These are phyloP conservation scores for Antheraea mylitta DNA, from an alignment of 1,140 invertebrate genomes.

Conservation along the genomic window DNA sequence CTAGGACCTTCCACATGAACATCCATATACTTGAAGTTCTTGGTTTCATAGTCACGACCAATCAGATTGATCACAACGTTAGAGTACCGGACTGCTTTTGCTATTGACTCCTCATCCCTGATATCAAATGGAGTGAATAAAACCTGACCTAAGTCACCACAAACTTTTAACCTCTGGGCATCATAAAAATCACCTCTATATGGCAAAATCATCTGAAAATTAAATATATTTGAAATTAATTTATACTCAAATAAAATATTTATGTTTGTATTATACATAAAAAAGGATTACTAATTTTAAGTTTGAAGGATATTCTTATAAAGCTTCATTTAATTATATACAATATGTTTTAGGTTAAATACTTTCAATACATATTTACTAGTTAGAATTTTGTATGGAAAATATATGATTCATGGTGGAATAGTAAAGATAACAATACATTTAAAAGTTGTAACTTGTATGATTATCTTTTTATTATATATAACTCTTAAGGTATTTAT, in stretches of 20 bases:
- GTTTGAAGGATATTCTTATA: too few relatives aligned
- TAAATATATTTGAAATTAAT: background rate
- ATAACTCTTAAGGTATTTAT: background rate
- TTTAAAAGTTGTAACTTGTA: too few relatives aligned
- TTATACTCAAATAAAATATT: too few relatives aligned
- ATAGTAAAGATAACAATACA: too few relatives aligned
- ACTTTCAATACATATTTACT: too few relatives aligned
- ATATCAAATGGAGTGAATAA: conserved; percentile 93
- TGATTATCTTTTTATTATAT: conserved; percentile 6
- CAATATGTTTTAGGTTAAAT: too few relatives aligned
- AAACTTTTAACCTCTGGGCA: conserved; percentile 87
- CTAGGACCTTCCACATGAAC: conserved; percentile 88
- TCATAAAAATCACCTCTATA: conserved; percentile 94
- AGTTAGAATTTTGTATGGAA: background rate
- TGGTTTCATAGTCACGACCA: conserved; percentile 95
- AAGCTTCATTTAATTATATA: too few relatives aligned
- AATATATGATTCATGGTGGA: background rate
- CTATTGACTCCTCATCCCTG: conserved; percentile 92
- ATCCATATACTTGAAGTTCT: conserved; percentile 91
- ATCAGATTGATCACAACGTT: conserved; percentile 99
- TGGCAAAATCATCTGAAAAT: conserved; percentile 92
- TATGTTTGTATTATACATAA: too few relatives aligned
- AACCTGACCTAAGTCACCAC: conserved; percentile 97
- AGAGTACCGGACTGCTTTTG: conserved; percentile 94
- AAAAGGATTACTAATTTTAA: too few relatives aligned